phyloP scores from a whole-genome alignment of 2,113 vertebrate species.

The Apteryx owenii region DNA sequence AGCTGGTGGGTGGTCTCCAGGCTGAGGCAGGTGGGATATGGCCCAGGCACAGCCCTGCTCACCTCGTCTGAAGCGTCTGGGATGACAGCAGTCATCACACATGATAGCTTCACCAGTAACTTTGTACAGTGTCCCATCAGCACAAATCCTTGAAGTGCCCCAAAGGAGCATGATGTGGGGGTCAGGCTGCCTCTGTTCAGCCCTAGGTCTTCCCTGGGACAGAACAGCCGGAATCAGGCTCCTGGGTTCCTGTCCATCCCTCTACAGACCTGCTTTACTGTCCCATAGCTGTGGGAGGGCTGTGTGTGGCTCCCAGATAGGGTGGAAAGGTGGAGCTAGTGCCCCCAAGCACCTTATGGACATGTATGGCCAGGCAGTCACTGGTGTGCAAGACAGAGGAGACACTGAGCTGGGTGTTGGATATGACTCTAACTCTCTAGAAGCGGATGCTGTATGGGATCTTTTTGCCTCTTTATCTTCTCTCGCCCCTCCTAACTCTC shows the following conservation, averaged over 20 bases:
- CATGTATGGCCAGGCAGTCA: no score
- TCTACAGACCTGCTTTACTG: fast-evolving
- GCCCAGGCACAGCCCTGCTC: not conserved
- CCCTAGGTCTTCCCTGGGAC: not conserved
- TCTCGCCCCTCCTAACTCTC: not conserved
- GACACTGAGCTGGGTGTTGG: not conserved
- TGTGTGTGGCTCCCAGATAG: fast-evolving
- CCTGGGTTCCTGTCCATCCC: not conserved
- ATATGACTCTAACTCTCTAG: no score
- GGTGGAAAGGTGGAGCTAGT: no score
- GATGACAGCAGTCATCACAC: not conserved
- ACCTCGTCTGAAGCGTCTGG: no score
- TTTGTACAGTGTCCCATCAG: not conserved
- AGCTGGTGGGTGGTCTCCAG: not conserved
- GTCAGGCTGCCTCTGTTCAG: not conserved
- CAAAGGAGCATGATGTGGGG: not conserved
- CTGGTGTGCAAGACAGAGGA: not conserved
- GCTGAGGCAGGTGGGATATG: not conserved
- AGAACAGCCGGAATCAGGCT: not conserved
- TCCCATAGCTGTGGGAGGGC: not conserved
- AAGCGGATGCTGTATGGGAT: fast-evolving
- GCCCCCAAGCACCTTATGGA: no score
- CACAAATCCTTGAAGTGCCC: no score
- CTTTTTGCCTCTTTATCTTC: not conserved
- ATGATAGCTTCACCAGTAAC: not conserved